phyloP scores from a whole-genome alignment of 2,113 vertebrate species.

The Gila orcuttii region DNA sequence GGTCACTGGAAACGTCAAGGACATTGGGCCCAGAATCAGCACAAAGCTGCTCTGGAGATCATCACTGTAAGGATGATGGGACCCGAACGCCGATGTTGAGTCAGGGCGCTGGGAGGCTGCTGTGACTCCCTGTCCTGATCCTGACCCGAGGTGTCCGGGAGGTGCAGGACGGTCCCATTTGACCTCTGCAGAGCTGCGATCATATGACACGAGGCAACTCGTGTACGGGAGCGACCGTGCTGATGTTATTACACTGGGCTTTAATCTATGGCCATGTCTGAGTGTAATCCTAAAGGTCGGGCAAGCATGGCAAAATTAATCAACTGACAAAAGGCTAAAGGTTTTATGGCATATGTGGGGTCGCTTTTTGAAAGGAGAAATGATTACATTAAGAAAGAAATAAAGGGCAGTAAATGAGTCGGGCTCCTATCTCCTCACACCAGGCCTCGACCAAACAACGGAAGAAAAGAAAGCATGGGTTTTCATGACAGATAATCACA shows the following conservation, averaged over 20 bases:
- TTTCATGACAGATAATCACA: too few species aligned
- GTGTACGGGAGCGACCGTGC: not conserved
- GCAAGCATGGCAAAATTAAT: not conserved
- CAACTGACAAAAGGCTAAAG: not conserved
- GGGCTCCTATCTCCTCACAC: not conserved
- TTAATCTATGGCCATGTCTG: conserved; percentile 1
- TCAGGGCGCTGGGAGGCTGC: conserved; percentile 5
- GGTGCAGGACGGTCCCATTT: not conserved
- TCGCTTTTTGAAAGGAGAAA: not conserved
- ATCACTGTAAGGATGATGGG: not conserved
- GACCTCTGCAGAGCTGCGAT: conserved; percentile 2
- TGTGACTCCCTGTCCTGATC: not conserved
- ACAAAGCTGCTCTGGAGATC: not conserved
- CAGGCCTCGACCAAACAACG: not conserved
- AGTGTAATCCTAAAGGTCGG: conserved; percentile 2
- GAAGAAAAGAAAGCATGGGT: not conserved
- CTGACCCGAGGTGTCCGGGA: not conserved
- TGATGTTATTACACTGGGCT: not conserved
- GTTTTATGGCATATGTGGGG: not conserved
- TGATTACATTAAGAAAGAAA: not conserved
- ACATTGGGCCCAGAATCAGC: not conserved
- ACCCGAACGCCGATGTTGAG: conserved; percentile 3
- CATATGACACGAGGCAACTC: conserved; percentile 3
- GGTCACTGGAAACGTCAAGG: conserved; percentile 2
- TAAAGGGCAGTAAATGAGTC: not conserved